These are phyloP conservation scores for Hemithea aestivaria DNA, from an alignment of 2,888 invertebrate species.

Conservation along the genomic window DNA sequence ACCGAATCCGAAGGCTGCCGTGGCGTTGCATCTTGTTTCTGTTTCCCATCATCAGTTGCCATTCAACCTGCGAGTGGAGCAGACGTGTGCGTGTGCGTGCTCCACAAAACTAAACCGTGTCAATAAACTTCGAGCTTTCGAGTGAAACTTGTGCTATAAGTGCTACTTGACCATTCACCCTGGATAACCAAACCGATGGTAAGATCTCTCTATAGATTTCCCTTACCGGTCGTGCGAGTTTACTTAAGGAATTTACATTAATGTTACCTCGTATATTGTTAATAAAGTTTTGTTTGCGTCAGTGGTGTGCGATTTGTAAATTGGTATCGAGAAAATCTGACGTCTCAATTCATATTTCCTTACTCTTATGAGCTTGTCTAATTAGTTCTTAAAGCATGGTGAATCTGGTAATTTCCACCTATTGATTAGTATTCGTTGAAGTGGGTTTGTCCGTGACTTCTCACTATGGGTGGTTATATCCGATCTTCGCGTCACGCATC, in stretches of 20 bases:
- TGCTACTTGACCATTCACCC: conserved; percentile 43
- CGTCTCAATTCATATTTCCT: background rate
- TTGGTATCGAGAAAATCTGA: conserved; percentile 1
- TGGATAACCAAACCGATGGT: conserved; percentile 66
- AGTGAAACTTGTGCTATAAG: conserved; percentile 34
- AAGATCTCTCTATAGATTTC: conserved; percentile 23
- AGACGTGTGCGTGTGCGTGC: conserved; percentile 37
- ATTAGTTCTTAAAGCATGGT: no score
- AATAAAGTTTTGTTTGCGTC: conserved; percentile 14
- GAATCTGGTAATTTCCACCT: background rate
- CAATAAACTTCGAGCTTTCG: conserved; percentile 43
- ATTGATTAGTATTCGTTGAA: conserved; percentile 18
- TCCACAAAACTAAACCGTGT: conserved; percentile 39
- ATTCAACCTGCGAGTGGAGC: conserved; percentile 32
- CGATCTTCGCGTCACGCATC: conserved; percentile 28
- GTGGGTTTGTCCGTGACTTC: conserved; percentile 19
- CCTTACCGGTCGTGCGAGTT: conserved; percentile 20
- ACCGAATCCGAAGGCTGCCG: conserved; percentile 34
- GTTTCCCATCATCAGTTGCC: conserved; percentile 52
- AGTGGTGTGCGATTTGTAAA: conserved; percentile 5
- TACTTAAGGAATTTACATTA: conserved; percentile 19
- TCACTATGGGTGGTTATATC: conserved; percentile 22
- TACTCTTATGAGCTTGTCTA: background rate
- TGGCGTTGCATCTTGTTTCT: conserved; percentile 39
- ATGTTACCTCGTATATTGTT: conserved; percentile 18